phyloP scores from a whole-genome alignment of 2,888 invertebrate genomes.

The Drosophila formosana region DNA sequence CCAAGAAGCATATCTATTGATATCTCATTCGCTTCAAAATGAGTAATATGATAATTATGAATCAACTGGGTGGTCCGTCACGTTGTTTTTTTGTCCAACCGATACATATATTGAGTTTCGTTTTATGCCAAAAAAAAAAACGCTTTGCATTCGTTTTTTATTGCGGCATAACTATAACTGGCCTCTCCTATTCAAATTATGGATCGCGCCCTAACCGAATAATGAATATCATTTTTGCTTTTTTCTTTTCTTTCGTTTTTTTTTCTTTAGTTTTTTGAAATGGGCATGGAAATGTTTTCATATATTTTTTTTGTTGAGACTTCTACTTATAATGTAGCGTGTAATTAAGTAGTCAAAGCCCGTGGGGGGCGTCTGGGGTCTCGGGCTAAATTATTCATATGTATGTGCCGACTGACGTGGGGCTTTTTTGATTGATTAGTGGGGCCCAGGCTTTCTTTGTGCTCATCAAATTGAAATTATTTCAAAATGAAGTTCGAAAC shows the following conservation, averaged over 20 bases:
- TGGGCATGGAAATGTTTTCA: slow-evolving; percentile 48
- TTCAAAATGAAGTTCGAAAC: slow-evolving; percentile 4
- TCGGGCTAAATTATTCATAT: slow-evolving; percentile 46
- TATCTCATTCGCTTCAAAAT: slow-evolving; percentile 32
- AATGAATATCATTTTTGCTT: slow-evolving; percentile 1
- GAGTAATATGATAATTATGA: slow-evolving; percentile 39
- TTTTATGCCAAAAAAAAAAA: slow-evolving; percentile 60
- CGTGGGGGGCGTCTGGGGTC: slow-evolving; percentile 47
- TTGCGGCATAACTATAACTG: slow-evolving; percentile 68
- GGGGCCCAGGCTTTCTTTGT: neutral
- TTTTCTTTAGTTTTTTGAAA: slow-evolving; percentile 14
- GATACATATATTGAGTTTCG: slow-evolving; percentile 54
- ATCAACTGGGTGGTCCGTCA: slow-evolving; percentile 70
- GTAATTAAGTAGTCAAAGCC: slow-evolving; percentile 74
- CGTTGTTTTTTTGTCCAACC: slow-evolving; percentile 14
- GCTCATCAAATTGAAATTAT: neutral
- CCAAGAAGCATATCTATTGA: slow-evolving; percentile 19
- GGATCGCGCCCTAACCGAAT: slow-evolving; percentile 46
- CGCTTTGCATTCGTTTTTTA: slow-evolving; percentile 61
- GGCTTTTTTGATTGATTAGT: slow-evolving; percentile 63
- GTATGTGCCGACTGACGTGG: slow-evolving; percentile 39
- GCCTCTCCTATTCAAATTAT: slow-evolving; percentile 50
- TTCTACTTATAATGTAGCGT: slow-evolving; percentile 44
- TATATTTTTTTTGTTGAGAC: slow-evolving; percentile 16
- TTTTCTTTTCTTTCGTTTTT: neutral